Base-by-base conservation (phyloP, 1,140 invertebrate species). In the Dinoponera quadriceps region DNA sequence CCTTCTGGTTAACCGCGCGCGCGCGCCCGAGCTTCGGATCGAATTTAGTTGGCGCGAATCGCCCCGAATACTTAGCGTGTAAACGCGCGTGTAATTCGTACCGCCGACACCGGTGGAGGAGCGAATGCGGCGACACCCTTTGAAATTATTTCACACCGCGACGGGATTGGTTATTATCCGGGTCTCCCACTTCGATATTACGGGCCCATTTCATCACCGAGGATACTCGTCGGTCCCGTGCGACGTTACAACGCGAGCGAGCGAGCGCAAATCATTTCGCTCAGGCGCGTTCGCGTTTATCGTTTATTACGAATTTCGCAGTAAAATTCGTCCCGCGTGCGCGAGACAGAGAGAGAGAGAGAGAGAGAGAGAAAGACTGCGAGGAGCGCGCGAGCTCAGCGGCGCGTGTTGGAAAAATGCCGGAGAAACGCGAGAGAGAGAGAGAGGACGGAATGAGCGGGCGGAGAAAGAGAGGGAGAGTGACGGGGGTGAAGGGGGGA, bases 91-190 rank as follows among this genome's bases (percentile, higher is more conserved):
- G 3, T 33, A 27, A 72, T 33, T 22, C 54, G 9, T 13, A 57
- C 9, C 29, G 33, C 13, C 55, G 33, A 29, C n/a, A 5, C 54
- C 22, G 18, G 11, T 18, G 33, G 3, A 11, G 38, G 38, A 44
- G 9, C 0, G 38, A 7, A 9, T 44, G 9, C 29, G 4, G 38
- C 38, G 38, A 74, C 48, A 74, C 13, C n/a, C 72, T 66, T 51
- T 22, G 27, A 54, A 65, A 38, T 66, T 77, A 54, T 51, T 66
- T 66, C 48, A 49, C n/a, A 44, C 38, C 2, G 20, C 20, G 22
- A 59, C 4, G 20, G n/a, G 16, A 33, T 18, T 54, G 11, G 4
- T 51, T 11, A 44, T 14, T 25, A 49, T 55, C 71, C 25, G 38
- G 69, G 51, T n/a, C n/a, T n/a, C n/a, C n/a, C n/a, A n/a, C n/a